These are phyloP conservation scores for Polia nebulosa DNA, from an alignment of 2,888 invertebrate genomes.

Conservation along the genomic window DNA sequence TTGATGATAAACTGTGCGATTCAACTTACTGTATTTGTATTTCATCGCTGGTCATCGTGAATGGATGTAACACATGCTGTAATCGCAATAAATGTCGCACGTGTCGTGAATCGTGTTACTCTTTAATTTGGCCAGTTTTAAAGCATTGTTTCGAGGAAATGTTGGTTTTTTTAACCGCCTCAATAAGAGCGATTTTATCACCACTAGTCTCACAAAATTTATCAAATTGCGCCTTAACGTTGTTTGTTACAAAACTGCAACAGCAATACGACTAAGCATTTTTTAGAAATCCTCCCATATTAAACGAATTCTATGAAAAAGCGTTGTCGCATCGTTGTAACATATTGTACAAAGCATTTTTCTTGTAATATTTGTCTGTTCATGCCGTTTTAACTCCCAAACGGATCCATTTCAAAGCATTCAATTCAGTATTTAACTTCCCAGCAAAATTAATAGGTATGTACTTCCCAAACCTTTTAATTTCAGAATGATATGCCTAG, in stretches of 20 bases:
- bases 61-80: constrained; percentile 4
- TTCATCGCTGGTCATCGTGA: constrained; percentile 16
- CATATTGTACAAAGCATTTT: not conserved
- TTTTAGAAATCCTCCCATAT: not conserved
- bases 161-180: not conserved
- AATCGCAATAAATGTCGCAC: constrained; percentile 18
- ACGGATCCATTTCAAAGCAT: not conserved
- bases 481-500: not conserved
- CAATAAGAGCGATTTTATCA: too few species aligned
- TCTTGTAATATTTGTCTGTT: not conserved
- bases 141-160: not conserved
- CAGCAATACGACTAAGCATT: not conserved
- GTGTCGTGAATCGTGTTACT: constrained; percentile 25
- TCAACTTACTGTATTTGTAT: not conserved
- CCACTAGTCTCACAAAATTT: too few species aligned
- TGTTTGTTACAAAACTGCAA: not conserved
- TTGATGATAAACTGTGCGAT: constrained; percentile 19
- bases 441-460: not conserved
- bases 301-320: not conserved
- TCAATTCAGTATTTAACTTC: not conserved
- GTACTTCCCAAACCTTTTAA: not conserved
- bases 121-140: constrained; percentile 33
- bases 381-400: not conserved
- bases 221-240: too few species aligned
- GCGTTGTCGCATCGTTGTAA: not conserved